Evolutionary conservation across 2,888 invertebrate species (phyloP), one percentile per base, ranked within the genome.

Genomic region (Spisula solida): DNA sequence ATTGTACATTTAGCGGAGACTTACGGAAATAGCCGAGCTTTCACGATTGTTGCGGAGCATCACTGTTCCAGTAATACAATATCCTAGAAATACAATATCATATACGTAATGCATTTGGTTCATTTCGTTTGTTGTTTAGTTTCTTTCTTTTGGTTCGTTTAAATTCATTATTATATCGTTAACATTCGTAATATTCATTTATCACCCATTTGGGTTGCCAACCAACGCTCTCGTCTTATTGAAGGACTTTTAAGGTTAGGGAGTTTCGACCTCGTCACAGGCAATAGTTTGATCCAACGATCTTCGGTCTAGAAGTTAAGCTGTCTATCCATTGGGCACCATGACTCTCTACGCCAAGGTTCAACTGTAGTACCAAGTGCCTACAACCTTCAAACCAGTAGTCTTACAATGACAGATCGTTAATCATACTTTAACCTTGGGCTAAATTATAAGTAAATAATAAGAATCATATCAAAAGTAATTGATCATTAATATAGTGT

Each of bases 391-490:
- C 8, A 41, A 41, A 41, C 41, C 1, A 6, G n/a, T 60, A 10
- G 5, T n/a, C n/a, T 60, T 4, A n/a, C 25, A 60, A 20, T 8
- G 1, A 8, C 25, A n/a, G 12, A 60, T n/a, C 20, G 5, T 20
- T 60, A 60, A 60, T 25, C 8, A 60, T 60, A n/a, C 18, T 60
- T 60, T 60, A 60, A 60, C 60, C 60, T 60, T 25, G 25, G 60
- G 60, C 60, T 60, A 60, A 60, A 18, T 25, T 60, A 60, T 60
- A 60, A 60, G 60, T 60, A 60, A 60, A 60, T n/a, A 18, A n/a
- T 60, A 18, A 60, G 60, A 60, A 25, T 60, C 2, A 51, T 25
- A 14, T 10, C 5, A 20, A 60, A 14, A n/a, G 0, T 60, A 60
- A 60, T 60, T 60, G 60, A n/a, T 60, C 20, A 25, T 60, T 60